phyloP scores from a whole-genome alignment of 2,888 invertebrate genomes.

The Xylocampa areola region DNA sequence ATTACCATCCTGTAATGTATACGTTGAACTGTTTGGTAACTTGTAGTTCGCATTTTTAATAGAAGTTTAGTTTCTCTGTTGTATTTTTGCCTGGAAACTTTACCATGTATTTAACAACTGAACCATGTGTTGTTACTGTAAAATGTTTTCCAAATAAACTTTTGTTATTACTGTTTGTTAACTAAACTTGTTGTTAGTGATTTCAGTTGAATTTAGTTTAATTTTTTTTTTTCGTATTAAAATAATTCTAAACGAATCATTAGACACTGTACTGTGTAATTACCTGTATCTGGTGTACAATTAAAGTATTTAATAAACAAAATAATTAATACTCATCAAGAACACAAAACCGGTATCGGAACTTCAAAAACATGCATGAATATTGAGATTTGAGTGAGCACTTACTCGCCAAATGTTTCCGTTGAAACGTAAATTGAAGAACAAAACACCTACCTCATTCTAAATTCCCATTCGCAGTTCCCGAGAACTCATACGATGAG shows the following conservation, averaged over 20 bases:
- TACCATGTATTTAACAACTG: too few relatives aligned
- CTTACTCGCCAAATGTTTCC: slow-evolving; percentile 1
- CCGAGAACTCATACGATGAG: slow-evolving; percentile 1
- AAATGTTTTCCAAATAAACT: background rate
- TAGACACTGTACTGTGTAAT: background rate
- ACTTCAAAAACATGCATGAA: background rate
- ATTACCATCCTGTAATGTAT: slow-evolving; percentile 50
- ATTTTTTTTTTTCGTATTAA: background rate
- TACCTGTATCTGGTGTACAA: too few relatives aligned
- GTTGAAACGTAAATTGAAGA: slow-evolving; percentile 20
- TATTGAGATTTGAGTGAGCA: background rate
- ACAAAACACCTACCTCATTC: slow-evolving; percentile 18
- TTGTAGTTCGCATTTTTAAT: slow-evolving; percentile 23
- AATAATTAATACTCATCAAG: too few relatives aligned
- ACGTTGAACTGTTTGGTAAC: slow-evolving; percentile 19
- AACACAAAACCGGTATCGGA: too few relatives aligned
- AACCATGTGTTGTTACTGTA: too few relatives aligned
- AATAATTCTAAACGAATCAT: background rate
- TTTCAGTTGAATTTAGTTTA: background rate
- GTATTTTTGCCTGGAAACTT: too few relatives aligned
- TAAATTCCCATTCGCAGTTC: slow-evolving; percentile 10
- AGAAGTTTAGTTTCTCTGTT: background rate
- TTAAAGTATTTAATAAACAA: too few relatives aligned
- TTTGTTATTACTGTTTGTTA: too few relatives aligned
- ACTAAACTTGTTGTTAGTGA: background rate